Conservation (phyloP, 2,888 invertebrate species). For the Erebia epiphron region DNA sequence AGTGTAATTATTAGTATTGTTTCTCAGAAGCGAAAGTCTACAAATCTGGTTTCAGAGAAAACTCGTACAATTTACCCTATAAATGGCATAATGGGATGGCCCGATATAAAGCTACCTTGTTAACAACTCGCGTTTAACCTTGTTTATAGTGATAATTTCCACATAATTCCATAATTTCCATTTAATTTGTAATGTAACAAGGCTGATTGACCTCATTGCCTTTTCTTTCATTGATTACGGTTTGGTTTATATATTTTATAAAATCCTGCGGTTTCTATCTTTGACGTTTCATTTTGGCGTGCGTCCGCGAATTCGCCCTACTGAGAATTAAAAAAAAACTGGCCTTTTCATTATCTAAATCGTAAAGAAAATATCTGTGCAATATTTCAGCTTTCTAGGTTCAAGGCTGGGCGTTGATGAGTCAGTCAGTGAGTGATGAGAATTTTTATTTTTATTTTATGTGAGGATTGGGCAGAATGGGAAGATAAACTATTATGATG, state of each 20-base stretch:
- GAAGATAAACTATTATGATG: no score
- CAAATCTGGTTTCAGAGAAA: constrained; percentile 19
- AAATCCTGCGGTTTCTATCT: neutral
- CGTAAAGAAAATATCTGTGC: no score
- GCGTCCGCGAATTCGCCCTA: no score
- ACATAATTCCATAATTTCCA: neutral
- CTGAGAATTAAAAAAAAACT: no score
- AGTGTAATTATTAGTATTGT: constrained; percentile 44
- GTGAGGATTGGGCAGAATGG: no score
- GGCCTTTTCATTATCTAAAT: no score
- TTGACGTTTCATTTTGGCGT: neutral
- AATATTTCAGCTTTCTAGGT: no score
- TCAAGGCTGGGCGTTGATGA: no score
- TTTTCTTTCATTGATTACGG: neutral
- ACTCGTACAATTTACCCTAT: constrained; percentile 21
- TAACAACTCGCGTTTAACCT: neutral
- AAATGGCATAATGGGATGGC: constrained; percentile 19
- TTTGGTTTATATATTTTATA: neutral
- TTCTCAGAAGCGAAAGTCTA: constrained; percentile 29
- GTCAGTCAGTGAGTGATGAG: no score
- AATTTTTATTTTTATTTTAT: no score
- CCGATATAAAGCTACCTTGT: constrained; percentile 1
- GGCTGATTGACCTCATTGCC: neutral
- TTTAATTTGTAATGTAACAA: neutral
- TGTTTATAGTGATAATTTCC: neutral